phyloP scores from a whole-genome alignment of 2,113 vertebrate genomes.

The Neolamprologus fasciatus region DNA sequence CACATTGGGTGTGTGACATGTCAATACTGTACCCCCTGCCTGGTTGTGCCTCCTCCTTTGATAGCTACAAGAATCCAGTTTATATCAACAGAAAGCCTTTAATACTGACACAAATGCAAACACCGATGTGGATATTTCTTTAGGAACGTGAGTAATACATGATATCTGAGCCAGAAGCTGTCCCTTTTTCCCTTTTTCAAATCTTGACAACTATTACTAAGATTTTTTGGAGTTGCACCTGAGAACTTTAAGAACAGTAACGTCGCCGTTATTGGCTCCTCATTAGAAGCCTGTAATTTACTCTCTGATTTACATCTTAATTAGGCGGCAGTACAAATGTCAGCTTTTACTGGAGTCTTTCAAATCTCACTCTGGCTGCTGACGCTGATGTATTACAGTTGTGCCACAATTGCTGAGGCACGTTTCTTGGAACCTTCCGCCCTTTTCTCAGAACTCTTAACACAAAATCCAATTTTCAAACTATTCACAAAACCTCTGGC shows the following conservation, averaged over 20 bases:
- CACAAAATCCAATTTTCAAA: background rate
- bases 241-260: background rate
- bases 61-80: background rate
- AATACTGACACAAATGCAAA: background rate
- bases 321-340: background rate
- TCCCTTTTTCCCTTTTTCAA: background rate
- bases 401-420: background rate
- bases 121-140: background rate
- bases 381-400: background rate
- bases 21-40: slow-evolving; percentile 1
- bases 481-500: background rate
- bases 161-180: background rate
- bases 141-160: background rate
- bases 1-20: slow-evolving; percentile 17
- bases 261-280: background rate
- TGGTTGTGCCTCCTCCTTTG: background rate
- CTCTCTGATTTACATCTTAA: background rate
- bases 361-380: background rate
- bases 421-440: background rate
- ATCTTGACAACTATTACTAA: background rate
- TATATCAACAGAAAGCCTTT: background rate
- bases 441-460: background rate
- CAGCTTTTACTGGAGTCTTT: background rate
- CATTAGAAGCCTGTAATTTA: background rate
- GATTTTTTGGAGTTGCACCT: background rate